Conservation (phyloP, 2,888 invertebrate genomes). For the Napeogenes sylphis region DNA sequence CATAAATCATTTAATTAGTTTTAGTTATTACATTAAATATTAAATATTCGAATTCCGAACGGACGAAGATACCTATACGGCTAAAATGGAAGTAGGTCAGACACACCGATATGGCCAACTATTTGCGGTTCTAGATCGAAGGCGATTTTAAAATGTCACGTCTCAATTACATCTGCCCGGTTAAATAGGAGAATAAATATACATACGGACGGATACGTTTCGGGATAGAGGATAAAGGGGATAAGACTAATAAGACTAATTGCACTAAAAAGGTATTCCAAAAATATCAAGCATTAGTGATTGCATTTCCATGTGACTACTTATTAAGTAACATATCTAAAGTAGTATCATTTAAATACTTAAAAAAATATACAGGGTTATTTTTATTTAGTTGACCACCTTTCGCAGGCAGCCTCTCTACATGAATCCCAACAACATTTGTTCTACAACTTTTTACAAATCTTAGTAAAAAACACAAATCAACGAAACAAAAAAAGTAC, state of each 20-base stretch:
- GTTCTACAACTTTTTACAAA: no score
- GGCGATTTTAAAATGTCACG: slow-evolving; percentile 18
- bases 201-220: neutral
- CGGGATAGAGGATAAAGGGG: neutral
- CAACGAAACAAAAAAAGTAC: no score
- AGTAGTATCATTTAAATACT: no score
- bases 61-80: neutral
- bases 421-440: no score
- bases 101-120: slow-evolving; percentile 21
- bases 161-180: slow-evolving; percentile 9
- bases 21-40: no score
- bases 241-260: neutral
- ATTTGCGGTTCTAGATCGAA: slow-evolving; percentile 22
- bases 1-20: no score
- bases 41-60: no score
- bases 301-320: neutral
- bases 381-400: no score
- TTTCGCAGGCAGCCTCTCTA: no score
- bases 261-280: neutral
- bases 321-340: no score
- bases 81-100: slow-evolving; percentile 25
- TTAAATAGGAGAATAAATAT: slow-evolving; percentile 12
- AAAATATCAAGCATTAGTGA: neutral
- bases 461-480: no score
- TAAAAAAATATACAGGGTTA: no score